Evolutionary conservation across 2,888 invertebrate species (phyloP).

Genomic region (Acronicta aceris): DNA sequence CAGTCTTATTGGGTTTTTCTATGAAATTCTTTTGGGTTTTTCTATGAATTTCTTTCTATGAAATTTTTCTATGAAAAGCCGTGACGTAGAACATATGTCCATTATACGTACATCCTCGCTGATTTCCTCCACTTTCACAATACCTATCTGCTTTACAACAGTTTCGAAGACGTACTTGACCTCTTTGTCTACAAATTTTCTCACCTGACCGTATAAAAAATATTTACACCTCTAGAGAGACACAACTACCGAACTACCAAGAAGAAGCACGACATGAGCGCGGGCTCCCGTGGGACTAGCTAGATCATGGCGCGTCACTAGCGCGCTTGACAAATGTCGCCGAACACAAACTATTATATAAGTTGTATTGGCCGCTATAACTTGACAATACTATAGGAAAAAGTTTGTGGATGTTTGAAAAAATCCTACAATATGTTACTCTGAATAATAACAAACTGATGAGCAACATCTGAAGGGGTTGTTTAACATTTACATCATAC

Average conservation of each 20-base stretch:
- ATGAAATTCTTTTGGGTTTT: too few species aligned
- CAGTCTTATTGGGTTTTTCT: too few species aligned
- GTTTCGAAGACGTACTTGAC: not conserved
- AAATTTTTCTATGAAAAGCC: too few species aligned
- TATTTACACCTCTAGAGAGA: constrained; percentile 18
- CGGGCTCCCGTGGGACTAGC: constrained; percentile 22
- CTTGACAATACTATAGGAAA: not conserved
- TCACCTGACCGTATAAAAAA: constrained; percentile 7
- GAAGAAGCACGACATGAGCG: constrained; percentile 30
- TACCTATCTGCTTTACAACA: not conserved
- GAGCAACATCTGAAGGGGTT: not conserved
- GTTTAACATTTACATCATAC: not conserved
- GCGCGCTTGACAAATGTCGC: constrained; percentile 35
- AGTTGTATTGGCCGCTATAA: constrained; percentile 14
- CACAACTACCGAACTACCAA: constrained; percentile 33
- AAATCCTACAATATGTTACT: too few species aligned
- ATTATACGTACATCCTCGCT: not conserved
- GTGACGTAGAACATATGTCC: too few species aligned
- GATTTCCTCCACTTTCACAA: not conserved
- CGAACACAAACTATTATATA: constrained; percentile 15
- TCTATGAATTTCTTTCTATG: too few species aligned
- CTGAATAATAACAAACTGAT: too few species aligned
- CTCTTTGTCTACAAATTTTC: constrained; percentile 9
- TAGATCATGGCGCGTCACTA: constrained; percentile 30
- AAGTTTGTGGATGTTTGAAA: not conserved